Percentiles rank a stretch among this genome's conserved stretches.
Conservation (phyloP, 2,113 vertebrate genomes). For the Meriones unguiculatus region DNA sequence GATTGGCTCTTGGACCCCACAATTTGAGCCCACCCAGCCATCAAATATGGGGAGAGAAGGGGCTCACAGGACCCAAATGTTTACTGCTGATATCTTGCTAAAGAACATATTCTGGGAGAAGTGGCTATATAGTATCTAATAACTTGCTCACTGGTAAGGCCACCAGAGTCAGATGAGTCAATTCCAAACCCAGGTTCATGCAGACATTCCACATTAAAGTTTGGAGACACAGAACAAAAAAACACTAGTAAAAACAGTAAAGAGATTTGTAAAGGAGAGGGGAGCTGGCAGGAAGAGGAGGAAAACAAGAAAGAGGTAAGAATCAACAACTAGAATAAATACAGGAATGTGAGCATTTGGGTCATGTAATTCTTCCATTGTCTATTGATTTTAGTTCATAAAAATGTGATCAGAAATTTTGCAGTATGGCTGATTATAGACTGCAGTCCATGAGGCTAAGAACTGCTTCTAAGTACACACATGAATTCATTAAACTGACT, state of each 20-base stretch:
- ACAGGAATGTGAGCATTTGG: neutral
- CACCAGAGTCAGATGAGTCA: neutral
- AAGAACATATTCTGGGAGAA: neutral
- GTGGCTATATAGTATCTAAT: neutral
- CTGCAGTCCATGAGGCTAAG: neutral
- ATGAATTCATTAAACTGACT: neutral
- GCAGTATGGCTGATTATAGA: neutral
- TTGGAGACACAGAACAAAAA: neutral
- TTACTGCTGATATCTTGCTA: neutral
- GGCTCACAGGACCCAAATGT: neutral
- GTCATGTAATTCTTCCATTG: neutral
- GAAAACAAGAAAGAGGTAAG: neutral
- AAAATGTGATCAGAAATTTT: neutral
- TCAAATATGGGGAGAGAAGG: no score
- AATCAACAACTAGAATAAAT: neutral
- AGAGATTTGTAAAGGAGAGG: neutral
- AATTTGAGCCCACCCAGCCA: no score
- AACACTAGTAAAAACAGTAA: neutral
- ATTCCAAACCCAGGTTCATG: neutral
- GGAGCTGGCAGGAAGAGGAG: neutral
- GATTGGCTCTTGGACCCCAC: neutral
- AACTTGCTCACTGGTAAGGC: neutral
- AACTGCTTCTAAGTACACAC: neutral
- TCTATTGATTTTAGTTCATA: conserved; percentile 12
- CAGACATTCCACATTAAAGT: neutral